A percentile compares a stretch with the other conserved stretches of the same genome.
Evolutionary conservation across 2,113 vertebrate genomes (phyloP).

Genomic region (Rhabdornis inornatus): DNA sequence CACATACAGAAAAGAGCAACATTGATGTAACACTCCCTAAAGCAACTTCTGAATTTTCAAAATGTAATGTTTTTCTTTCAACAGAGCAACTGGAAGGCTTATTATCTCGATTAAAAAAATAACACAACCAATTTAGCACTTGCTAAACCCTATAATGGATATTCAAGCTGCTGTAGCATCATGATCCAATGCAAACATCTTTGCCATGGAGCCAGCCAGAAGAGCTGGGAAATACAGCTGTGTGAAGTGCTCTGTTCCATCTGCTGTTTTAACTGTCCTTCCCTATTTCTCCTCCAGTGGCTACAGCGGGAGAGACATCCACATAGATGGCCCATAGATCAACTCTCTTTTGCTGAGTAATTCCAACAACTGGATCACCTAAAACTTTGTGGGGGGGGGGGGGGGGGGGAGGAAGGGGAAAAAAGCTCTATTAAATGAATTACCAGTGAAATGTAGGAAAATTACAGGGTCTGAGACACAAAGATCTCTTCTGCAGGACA

Average conservation of each 20-base stretch:
- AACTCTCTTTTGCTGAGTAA: neutral
- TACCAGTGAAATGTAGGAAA: neutral
- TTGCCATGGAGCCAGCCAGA: neutral
- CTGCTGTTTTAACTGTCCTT: neutral
- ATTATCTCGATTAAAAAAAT: neutral
- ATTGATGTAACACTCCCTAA: neutral
- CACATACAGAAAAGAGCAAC: neutral
- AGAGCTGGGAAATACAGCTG: neutral
- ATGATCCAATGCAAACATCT: neutral
- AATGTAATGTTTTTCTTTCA: neutral
- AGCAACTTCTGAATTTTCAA: neutral
- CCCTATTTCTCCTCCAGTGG: neutral
- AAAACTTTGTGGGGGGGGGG: neutral
- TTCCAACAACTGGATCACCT: neutral
- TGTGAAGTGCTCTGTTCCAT: neutral
- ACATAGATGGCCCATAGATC: neutral
- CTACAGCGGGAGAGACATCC: neutral
- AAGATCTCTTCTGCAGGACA: neutral
- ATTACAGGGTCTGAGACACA: neutral
- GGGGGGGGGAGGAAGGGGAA: accelerated
- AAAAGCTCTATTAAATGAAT: neutral
- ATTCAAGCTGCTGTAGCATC: neutral
- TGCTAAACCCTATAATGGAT: neutral
- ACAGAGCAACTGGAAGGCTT: neutral
- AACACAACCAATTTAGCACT: neutral